phyloP scores from a whole-genome alignment of 2,888 invertebrate genomes.

The Parascotia fuliginaria region DNA sequence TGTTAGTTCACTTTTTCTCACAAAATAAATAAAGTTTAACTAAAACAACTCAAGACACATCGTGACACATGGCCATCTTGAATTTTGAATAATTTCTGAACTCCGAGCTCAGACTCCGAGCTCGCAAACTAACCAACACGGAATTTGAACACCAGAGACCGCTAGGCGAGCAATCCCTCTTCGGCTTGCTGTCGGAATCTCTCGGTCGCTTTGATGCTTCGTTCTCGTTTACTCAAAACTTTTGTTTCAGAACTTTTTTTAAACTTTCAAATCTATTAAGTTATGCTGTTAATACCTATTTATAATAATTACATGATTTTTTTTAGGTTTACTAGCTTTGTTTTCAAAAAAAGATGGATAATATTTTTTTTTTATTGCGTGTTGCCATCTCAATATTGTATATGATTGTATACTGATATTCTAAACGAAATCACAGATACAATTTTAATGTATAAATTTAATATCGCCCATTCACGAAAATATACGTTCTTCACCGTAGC shows the following conservation, averaged over 20 bases:
- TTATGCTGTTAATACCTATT: background rate
- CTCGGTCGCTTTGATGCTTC: conserved; percentile 11
- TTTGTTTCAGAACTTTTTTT: background rate
- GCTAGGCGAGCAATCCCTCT: conserved; percentile 25
- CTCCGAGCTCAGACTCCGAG: conserved; percentile 48
- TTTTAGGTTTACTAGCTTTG: too few species aligned
- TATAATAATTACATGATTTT: background rate
- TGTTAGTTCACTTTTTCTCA: conserved; percentile 77
- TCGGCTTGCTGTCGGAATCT: conserved; percentile 8
- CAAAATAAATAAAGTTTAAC: conserved; percentile 80
- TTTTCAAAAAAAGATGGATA: too few species aligned
- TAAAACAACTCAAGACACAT: conserved; percentile 79
- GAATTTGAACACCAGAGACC: conserved; percentile 51
- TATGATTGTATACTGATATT: too few species aligned
- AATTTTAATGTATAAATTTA: too few species aligned
- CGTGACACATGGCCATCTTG: conserved; percentile 84
- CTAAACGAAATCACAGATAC: too few species aligned
- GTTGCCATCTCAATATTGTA: too few species aligned
- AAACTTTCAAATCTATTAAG: background rate
- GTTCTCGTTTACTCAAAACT: conserved; percentile 23
- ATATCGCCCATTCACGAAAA: too few species aligned
- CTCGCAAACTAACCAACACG: conserved; percentile 43
- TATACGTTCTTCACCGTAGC: too few species aligned
- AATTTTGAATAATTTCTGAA: conserved; percentile 69
- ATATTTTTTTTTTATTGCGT: too few species aligned